Evolutionary conservation across 2,113 vertebrate genomes (phyloP).

Genomic region (Tautogolabrus adspersus): DNA sequence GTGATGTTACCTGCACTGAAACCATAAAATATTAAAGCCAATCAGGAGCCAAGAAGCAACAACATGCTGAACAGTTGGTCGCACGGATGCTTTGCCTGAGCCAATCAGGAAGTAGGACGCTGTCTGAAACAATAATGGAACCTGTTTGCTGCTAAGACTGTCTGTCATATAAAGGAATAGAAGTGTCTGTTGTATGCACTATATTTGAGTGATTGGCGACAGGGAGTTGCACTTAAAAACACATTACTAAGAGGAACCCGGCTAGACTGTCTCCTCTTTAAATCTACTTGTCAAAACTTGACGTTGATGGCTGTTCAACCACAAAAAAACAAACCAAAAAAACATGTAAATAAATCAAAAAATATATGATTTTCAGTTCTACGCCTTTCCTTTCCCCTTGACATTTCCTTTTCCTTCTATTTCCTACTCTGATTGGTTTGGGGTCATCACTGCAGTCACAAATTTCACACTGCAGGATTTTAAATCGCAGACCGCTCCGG

Average conservation of each 20-base stretch:
- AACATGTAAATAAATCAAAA: not conserved
- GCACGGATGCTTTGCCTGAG: not conserved
- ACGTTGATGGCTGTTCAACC: not conserved
- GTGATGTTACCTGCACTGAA: not conserved
- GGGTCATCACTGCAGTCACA: not conserved
- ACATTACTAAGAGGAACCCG: not conserved
- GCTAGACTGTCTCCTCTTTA: no score
- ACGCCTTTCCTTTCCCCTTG: not conserved
- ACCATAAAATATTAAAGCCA: not conserved
- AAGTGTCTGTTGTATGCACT: not conserved
- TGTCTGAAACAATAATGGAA: not conserved
- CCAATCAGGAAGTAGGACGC: not conserved
- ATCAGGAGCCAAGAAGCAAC: not conserved
- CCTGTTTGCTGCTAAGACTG: not conserved
- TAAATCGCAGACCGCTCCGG: not conserved
- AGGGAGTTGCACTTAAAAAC: not conserved
- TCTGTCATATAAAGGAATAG: not conserved
- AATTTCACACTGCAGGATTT: not conserved
- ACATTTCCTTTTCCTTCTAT: not conserved
- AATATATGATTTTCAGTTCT: not conserved
- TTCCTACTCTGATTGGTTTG: not conserved
- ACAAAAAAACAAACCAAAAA: not conserved
- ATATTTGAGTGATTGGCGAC: not conserved
- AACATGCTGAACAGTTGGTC: not conserved
- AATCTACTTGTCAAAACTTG: not conserved